These are phyloP conservation scores for Silurus lanzhouensis DNA, from an alignment of 2,797 vertebrate species.

Conservation along the genomic window DNA sequence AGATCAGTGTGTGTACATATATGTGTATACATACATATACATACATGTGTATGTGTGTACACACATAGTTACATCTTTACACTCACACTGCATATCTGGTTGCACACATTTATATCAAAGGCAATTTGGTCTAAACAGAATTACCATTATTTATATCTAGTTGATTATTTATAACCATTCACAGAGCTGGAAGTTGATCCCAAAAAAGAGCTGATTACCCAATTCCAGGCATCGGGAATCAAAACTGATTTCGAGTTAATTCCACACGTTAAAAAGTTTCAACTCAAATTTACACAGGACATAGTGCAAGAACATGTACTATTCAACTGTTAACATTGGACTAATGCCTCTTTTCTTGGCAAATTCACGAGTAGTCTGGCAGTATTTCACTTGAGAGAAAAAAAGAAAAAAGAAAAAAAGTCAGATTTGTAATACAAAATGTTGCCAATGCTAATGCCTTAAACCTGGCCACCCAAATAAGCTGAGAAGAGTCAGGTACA, in stretches of 20 bases:
- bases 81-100: neutral
- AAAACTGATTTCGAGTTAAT: neutral
- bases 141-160: neutral
- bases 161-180: conserved; percentile 1
- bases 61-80: neutral
- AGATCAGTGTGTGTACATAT: neutral
- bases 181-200: neutral
- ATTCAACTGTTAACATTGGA: neutral
- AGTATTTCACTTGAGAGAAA: neutral
- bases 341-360: neutral
- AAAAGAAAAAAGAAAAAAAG: neutral
- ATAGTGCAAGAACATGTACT: neutral
- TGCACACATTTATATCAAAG: conserved; percentile 25
- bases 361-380: neutral
- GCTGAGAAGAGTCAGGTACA: neutral
- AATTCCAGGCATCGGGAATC: neutral
- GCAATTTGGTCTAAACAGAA: conserved; percentile 20
- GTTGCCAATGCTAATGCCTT: neutral
- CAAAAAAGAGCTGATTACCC: neutral
- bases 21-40: neutral
- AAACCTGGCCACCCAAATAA: neutral
- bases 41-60: neutral
- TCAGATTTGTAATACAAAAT: neutral
- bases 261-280: conserved; percentile 6
- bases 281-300: neutral